phyloP scores from a whole-genome alignment of 2,888 invertebrate species.

The Ectemnius cavifrons region DNA sequence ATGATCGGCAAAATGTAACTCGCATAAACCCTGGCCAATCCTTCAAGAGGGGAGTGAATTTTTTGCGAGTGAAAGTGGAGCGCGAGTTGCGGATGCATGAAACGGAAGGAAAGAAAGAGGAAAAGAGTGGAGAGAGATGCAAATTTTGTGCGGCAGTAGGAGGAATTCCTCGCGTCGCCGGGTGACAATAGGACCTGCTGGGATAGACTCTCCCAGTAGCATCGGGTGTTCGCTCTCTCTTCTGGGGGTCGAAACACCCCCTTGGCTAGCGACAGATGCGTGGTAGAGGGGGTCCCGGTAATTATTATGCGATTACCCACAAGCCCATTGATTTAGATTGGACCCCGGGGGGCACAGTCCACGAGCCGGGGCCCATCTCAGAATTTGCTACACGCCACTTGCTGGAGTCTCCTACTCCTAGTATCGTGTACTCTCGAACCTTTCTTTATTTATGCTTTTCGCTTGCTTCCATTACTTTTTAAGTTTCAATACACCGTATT shows the following conservation, averaged over 20 bases:
- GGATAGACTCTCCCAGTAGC: conserved; percentile 62
- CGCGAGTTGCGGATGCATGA: too few species aligned
- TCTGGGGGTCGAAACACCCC: conserved; percentile 64
- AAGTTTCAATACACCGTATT: too few species aligned
- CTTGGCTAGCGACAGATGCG: conserved; percentile 74
- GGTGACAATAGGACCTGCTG: conserved; percentile 75
- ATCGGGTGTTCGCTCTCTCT: conserved; percentile 47
- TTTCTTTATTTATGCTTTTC: neutral
- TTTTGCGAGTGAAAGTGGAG: too few species aligned
- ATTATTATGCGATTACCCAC: conserved; percentile 78
- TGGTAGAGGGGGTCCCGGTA: conserved; percentile 74
- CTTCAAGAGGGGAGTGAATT: too few species aligned
- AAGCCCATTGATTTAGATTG: conserved; percentile 78
- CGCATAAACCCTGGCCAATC: too few species aligned
- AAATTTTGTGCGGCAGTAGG: conserved; percentile 44
- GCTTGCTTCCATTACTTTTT: neutral
- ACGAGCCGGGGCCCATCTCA: conserved; percentile 58
- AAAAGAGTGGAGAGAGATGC: conserved; percentile 9
- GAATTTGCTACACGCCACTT: conserved; percentile 61
- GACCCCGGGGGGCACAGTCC: conserved; percentile 68
- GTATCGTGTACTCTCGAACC: neutral
- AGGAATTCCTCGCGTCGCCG: conserved; percentile 62
- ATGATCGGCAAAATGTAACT: too few species aligned
- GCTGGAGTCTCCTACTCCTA: conserved; percentile 29
- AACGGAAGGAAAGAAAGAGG: neutral